phyloP scores from a whole-genome alignment of 2,113 vertebrate species.

The Prolemur simus region DNA sequence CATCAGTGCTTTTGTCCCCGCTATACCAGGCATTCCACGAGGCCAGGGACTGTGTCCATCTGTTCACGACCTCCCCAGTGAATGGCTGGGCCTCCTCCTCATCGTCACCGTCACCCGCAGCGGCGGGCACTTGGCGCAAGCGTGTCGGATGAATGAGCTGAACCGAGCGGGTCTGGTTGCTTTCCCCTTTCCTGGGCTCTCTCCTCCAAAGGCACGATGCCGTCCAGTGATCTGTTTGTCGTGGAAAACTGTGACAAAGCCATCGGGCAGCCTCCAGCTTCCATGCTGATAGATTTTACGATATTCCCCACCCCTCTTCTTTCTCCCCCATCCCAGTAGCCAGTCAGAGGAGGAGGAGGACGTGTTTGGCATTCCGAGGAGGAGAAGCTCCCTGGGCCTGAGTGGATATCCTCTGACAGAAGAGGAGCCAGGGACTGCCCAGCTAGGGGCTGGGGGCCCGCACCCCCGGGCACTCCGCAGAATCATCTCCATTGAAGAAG shows the following conservation, averaged over 20 bases:
- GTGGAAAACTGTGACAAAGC: background rate
- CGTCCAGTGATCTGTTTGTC: background rate
- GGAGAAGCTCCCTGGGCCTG: slow-evolving; percentile 79
- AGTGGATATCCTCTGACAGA: slow-evolving; percentile 76
- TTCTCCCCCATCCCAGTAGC: slow-evolving; percentile 59
- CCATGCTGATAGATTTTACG: background rate
- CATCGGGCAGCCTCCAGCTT: background rate
- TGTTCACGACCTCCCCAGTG: background rate
- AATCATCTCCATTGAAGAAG: slow-evolving; percentile 97
- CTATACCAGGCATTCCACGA: background rate
- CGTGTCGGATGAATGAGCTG: background rate
- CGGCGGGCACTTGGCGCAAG: background rate
- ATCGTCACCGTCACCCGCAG: fast-evolving
- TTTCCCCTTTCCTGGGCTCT: background rate
- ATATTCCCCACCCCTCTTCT: background rate
- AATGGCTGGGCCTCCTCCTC: background rate
- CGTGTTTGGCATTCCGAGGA: slow-evolving; percentile 64
- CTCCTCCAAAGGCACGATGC: fast-evolving
- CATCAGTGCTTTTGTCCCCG: background rate
- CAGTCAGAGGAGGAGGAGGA: slow-evolving; percentile 87
- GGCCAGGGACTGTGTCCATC: background rate
- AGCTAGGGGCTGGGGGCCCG: background rate
- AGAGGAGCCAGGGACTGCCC: slow-evolving; percentile 49
- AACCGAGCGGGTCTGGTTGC: background rate
- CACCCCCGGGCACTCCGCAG: slow-evolving; percentile 81